A percentile compares a stretch with the other conserved stretches of the same genome.
Conservation (phyloP, 2,888 invertebrate species). For the Neoitamus cyanurus region DNA sequence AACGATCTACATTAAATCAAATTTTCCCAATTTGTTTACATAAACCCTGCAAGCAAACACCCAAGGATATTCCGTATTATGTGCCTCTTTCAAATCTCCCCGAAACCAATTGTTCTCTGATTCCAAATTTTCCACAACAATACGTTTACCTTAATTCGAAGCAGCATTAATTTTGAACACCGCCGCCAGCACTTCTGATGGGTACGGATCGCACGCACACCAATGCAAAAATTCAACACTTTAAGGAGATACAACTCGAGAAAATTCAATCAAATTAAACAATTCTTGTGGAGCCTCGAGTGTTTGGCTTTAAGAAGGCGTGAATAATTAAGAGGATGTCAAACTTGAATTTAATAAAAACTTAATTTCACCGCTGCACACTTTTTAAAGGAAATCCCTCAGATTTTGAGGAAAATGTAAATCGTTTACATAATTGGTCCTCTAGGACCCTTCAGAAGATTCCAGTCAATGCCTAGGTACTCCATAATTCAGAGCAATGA, state of each 20-base stretch:
- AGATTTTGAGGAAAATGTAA: background rate
- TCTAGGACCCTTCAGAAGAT: background rate
- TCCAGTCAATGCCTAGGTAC: background rate
- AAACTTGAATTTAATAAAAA: background rate
- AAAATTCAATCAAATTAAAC: background rate
- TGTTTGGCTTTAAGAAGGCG: background rate
- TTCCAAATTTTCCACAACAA: background rate
- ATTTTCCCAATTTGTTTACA: slow-evolving; percentile 1
- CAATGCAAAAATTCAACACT: background rate
- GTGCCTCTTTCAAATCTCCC: background rate
- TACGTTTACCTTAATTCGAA: background rate
- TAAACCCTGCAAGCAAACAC: background rate
- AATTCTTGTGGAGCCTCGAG: background rate
- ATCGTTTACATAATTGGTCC: background rate
- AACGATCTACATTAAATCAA: background rate
- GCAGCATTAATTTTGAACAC: background rate
- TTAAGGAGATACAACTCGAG: background rate
- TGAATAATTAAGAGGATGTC: background rate
- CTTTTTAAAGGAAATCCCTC: background rate
- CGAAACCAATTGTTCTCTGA: background rate
- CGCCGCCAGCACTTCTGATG: background rate
- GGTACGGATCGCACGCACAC: background rate
- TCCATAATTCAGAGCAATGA: background rate
- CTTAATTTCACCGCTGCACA: background rate
- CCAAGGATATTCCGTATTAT: background rate